These are phyloP conservation scores for Corythucha ciliata DNA, from an alignment of 2,888 invertebrate species.

Conservation along the genomic window DNA sequence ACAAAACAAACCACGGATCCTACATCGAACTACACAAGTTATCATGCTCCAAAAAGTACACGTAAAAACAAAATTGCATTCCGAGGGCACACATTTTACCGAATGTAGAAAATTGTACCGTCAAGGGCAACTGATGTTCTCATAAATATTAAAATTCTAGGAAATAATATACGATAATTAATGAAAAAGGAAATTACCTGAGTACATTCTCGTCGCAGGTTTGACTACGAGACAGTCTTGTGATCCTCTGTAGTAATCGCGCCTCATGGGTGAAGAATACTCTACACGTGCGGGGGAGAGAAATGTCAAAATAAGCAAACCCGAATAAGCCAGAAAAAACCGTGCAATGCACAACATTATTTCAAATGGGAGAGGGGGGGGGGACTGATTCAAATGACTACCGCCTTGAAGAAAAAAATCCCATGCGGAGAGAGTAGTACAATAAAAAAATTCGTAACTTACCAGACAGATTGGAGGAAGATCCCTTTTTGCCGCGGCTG, in stretches of 20 bases:
- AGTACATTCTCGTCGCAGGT: constrained; percentile 31
- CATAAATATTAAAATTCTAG: neutral
- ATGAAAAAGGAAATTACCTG: constrained; percentile 30
- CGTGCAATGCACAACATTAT: constrained; percentile 21
- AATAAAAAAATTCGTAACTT: constrained; percentile 35
- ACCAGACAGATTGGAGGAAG: constrained; percentile 75
- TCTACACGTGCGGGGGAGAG: constrained; percentile 28
- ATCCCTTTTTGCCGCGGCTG: constrained; percentile 68
- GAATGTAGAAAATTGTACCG: too few species aligned
- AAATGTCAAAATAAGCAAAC: constrained; percentile 29
- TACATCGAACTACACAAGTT: too few species aligned
- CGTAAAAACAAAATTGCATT: too few species aligned
- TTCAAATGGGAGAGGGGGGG: neutral
- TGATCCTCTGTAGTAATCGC: constrained; percentile 85
- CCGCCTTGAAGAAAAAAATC: neutral
- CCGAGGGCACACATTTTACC: too few species aligned
- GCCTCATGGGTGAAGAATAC: constrained; percentile 49
- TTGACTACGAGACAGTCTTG: constrained; percentile 63
- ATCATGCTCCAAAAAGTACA: too few species aligned
- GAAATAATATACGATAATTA: constrained; percentile 22
- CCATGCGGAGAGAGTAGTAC: neutral
- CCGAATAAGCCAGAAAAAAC: constrained; percentile 29
- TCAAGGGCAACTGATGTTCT: too few species aligned
- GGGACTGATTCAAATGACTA: neutral
- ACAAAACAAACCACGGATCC: too few species aligned